These are phyloP conservation scores for Zosterops lateralis DNA, from an alignment of 2,113 vertebrate genomes.

Conservation along the genomic window DNA sequence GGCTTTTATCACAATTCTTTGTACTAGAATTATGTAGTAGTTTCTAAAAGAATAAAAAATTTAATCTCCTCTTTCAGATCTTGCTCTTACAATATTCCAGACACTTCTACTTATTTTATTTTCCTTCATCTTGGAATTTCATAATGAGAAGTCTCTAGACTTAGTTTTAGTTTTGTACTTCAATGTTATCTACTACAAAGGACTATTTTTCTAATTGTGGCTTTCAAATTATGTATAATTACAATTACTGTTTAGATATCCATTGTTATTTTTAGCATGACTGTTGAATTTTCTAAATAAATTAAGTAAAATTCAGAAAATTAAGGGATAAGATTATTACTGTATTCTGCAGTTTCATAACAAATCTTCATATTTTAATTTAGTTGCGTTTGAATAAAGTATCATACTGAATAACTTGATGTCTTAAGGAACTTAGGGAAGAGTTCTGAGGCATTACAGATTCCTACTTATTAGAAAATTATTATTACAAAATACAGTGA, in stretches of 20 bases:
- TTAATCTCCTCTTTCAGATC: not conserved
- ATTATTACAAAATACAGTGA: not conserved
- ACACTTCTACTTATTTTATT: not conserved
- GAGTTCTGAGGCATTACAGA: not conserved
- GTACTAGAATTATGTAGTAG: not conserved
- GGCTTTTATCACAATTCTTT: not conserved
- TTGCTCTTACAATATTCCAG: not conserved
- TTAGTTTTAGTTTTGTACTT: not conserved
- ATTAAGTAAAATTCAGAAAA: not conserved
- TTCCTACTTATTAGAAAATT: conserved; percentile 9
- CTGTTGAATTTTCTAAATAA: not conserved
- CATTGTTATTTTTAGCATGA: not conserved
- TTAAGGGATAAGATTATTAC: not conserved
- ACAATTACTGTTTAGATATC: not conserved
- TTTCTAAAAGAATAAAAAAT: not conserved
- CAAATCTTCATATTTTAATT: not conserved
- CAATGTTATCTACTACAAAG: not conserved
- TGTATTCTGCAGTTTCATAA: not conserved
- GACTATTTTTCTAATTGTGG: not conserved
- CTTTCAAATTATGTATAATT: not conserved
- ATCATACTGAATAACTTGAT: not conserved
- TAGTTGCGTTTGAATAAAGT: not conserved
- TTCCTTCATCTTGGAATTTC: not conserved
- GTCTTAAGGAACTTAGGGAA: not conserved
- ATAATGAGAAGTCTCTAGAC: not conserved